Evolutionary conservation across 2,797 vertebrate genomes (phyloP).

Genomic region (Choloepus didactylus): DNA sequence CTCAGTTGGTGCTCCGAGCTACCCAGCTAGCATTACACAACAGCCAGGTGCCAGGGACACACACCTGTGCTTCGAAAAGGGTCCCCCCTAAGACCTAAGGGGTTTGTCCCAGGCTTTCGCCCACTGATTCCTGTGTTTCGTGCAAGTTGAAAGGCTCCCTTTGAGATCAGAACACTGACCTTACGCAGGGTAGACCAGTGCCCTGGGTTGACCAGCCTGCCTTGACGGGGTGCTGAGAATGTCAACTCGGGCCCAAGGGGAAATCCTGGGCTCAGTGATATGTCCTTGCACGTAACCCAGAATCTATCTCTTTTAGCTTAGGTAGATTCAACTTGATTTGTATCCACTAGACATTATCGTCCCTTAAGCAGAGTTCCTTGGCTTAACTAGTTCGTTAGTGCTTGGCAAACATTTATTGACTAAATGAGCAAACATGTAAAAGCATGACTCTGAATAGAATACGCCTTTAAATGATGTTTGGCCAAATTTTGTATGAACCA

Average conservation of each 20-base stretch:
- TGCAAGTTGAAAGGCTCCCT: not conserved
- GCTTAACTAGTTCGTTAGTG: not conserved
- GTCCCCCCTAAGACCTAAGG: too few relatives aligned
- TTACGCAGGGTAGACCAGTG: accelerated
- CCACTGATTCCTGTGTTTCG: accelerated
- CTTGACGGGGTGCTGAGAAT: not conserved
- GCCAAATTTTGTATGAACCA: not conserved
- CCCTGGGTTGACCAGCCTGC: not conserved
- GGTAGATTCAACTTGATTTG: not conserved
- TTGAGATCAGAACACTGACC: accelerated
- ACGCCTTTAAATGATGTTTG: not conserved
- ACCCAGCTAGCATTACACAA: accelerated
- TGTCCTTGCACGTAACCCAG: not conserved
- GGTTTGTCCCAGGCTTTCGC: accelerated
- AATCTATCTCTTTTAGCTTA: too few relatives aligned
- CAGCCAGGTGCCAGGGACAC: accelerated
- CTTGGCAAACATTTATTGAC: not conserved
- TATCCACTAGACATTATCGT: accelerated
- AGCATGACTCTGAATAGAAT: too few relatives aligned
- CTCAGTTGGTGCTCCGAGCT: not conserved
- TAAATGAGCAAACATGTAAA: not conserved
- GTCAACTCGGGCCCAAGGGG: too few relatives aligned
- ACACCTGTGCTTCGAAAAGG: accelerated
- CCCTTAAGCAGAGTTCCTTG: not conserved
- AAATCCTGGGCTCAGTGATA: accelerated